Evolutionary conservation across 2,113 vertebrate species (phyloP).

Genomic region (Eonycteris spelaea): DNA sequence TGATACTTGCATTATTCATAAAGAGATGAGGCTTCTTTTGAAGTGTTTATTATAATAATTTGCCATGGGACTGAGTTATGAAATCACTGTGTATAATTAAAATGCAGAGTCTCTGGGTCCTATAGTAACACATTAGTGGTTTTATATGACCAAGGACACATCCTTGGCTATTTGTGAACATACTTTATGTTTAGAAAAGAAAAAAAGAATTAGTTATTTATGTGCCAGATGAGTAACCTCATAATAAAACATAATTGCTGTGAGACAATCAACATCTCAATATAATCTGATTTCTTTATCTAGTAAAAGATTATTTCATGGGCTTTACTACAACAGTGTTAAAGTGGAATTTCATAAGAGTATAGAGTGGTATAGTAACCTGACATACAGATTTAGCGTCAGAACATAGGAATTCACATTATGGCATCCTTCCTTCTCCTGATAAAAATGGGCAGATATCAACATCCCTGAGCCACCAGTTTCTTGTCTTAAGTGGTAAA

Average conservation of each 20-base stretch:
- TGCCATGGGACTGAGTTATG: constrained; percentile 49
- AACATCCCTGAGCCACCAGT: neutral
- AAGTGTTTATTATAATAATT: constrained; percentile 57
- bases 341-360: neutral
- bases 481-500: neutral
- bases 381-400: neutral
- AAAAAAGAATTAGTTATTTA: neutral
- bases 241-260: neutral
- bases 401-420: neutral
- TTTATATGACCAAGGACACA: constrained; percentile 13
- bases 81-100: constrained; percentile 48
- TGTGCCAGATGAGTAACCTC: neutral
- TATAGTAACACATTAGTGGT: neutral
- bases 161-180: constrained; percentile 35
- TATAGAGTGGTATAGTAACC: neutral
- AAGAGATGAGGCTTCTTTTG: constrained; percentile 46
- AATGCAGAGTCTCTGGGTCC: neutral
- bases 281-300: neutral
- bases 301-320: neutral
- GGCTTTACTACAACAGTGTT: neutral
- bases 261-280: neutral
- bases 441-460: neutral
- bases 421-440: neutral
- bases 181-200: neutral
- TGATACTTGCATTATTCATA: constrained; percentile 53